Conservation (phyloP, 1,140 invertebrate genomes). For the Drosophila equinoxialis region DNA sequence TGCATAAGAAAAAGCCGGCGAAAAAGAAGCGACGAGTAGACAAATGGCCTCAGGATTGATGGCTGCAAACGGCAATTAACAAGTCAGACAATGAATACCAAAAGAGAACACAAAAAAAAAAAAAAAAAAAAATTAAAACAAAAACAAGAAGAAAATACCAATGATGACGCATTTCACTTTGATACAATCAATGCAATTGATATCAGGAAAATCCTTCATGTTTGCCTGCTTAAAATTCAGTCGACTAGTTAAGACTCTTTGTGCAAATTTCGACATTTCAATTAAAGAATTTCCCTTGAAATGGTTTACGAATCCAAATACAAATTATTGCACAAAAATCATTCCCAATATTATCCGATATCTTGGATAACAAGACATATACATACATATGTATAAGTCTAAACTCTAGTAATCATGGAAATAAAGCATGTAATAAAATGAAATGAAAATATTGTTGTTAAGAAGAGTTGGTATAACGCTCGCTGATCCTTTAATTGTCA, state of each 20-base stretch:
- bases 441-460: too few relatives aligned
- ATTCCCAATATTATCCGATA: too few relatives aligned
- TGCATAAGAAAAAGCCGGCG: constrained; percentile 26
- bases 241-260: constrained; percentile 7
- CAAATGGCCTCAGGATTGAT: constrained; percentile 6
- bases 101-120: constrained; percentile 32
- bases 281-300: too few relatives aligned
- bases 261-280: too few relatives aligned
- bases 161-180: constrained; percentile 47
- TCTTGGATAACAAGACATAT: too few relatives aligned
- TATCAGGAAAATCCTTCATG: constrained; percentile 29
- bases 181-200: constrained; percentile 66
- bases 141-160: constrained; percentile 41
- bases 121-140: constrained; percentile 48
- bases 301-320: too few relatives aligned
- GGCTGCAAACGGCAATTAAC: constrained; percentile 62
- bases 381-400: too few relatives aligned
- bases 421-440: too few relatives aligned
- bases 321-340: too few relatives aligned
- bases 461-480: too few relatives aligned
- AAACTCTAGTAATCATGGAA: too few relatives aligned
- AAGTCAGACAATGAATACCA: constrained; percentile 52
- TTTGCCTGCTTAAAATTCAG: background rate
- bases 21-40: background rate
- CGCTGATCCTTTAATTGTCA: too few relatives aligned